Evolutionary conservation across 2,888 invertebrate genomes (phyloP).

Genomic region (Agonopterix arenella): DNA sequence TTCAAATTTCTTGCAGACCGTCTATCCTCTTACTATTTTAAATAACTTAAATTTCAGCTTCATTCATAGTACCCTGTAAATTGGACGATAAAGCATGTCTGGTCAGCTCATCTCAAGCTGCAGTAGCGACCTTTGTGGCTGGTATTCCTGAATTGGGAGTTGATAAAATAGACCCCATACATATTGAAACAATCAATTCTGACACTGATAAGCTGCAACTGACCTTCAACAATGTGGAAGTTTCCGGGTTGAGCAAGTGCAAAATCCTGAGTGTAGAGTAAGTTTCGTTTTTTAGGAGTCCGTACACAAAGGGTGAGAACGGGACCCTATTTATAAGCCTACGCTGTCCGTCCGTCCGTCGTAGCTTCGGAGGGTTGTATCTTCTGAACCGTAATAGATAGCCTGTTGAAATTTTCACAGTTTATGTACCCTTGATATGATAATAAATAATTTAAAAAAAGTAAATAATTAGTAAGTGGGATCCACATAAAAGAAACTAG

Average conservation of each 20-base stretch:
- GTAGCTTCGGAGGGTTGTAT: too few species aligned
- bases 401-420: too few species aligned
- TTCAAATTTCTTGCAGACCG: too few species aligned
- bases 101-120: constrained; percentile 17
- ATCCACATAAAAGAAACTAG: too few species aligned
- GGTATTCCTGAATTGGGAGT: constrained; percentile 25
- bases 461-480: too few species aligned
- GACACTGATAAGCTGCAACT: constrained; percentile 22
- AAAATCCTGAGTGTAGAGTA: constrained; percentile 25
- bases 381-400: too few species aligned
- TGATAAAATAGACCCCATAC: constrained; percentile 22
- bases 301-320: too few species aligned
- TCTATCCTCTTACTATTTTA: too few species aligned
- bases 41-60: constrained; percentile 13
- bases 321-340: too few species aligned
- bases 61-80: constrained; percentile 30
- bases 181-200: constrained; percentile 17
- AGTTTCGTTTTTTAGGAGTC: constrained; percentile 11
- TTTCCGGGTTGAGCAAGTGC: constrained; percentile 20
- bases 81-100: constrained; percentile 23
- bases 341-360: too few species aligned
- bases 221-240: constrained; percentile 17
- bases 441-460: too few species aligned
- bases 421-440: too few species aligned
- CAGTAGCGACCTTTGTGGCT: constrained; percentile 14